Percentiles rank a stretch among this genome's conserved stretches.
Conservation (phyloP, 1,140 invertebrate species). For the Galendromus occidentalis region DNA sequence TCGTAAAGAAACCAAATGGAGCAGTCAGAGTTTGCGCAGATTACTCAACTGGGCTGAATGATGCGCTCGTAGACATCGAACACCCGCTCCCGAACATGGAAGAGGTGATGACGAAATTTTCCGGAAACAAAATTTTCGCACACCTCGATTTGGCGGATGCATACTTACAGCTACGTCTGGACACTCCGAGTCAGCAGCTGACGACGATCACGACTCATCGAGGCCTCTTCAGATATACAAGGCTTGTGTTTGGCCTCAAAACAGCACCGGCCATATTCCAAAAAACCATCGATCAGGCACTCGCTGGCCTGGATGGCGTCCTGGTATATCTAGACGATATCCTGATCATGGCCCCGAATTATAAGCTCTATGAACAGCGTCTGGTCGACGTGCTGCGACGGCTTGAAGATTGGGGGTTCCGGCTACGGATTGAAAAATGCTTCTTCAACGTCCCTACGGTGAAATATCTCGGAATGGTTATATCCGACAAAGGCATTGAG, state of each 20-base stretch:
- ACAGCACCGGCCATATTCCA: conserved; percentile 4
- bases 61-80: conserved; percentile 15
- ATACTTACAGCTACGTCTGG: conserved; percentile 21
- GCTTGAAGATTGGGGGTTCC: too few species aligned
- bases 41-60: conserved; percentile 25
- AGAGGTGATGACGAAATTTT: conserved; percentile 13
- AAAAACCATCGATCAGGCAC: conserved; percentile 13
- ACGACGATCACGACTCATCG: conserved; percentile 23
- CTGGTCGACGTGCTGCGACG: too few species aligned
- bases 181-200: conserved; percentile 20
- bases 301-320: background rate
- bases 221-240: conserved; percentile 18
- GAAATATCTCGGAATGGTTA: too few species aligned
- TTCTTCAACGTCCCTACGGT: too few species aligned
- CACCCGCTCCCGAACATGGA: conserved; percentile 20
- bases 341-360: conserved; percentile 13
- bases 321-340: conserved; percentile 18
- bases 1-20: conserved; percentile 30
- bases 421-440: too few species aligned
- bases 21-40: conserved; percentile 31
- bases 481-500: too few species aligned
- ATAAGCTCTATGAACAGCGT: too few species aligned
- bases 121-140: conserved; percentile 14
- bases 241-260: too few species aligned
- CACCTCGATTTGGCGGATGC: conserved; percentile 22